Evolutionary conservation across 2,888 invertebrate genomes (phyloP).

Genomic region (Cylloceria caligata): DNA sequence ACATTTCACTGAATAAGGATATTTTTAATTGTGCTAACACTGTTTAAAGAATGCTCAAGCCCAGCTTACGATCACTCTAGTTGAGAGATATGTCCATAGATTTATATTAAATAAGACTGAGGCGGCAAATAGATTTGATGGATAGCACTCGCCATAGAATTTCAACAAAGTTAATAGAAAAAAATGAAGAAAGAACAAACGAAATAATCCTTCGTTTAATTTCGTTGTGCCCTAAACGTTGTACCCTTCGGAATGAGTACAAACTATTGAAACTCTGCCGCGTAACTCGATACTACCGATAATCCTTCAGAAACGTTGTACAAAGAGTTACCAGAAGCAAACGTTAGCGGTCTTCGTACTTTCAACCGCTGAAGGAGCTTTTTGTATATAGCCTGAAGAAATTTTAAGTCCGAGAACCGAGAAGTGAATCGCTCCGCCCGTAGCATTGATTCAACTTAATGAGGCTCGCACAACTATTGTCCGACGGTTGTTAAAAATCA

Average conservation of each 20-base stretch:
- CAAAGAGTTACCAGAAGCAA: not conserved
- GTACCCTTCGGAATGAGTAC: no score
- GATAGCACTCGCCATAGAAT: not conserved
- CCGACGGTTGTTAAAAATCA: slow-evolving; percentile 51
- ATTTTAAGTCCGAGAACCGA: not conserved
- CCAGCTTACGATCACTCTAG: not conserved
- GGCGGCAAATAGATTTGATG: not conserved
- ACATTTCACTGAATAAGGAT: not conserved
- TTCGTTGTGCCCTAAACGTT: no score
- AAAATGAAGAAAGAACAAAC: not conserved
- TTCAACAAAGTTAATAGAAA: not conserved
- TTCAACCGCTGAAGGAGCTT: not conserved
- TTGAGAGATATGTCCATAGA: not conserved
- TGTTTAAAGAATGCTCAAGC: not conserved
- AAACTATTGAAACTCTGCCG: not conserved
- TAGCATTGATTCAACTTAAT: slow-evolving; percentile 42
- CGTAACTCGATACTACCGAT: not conserved
- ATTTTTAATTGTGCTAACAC: not conserved
- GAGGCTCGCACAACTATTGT: slow-evolving; percentile 34
- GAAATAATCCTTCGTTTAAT: no score
- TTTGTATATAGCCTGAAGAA: not conserved
- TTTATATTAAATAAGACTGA: not conserved
- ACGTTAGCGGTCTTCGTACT: not conserved
- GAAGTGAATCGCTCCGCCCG: not conserved
- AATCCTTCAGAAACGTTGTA: not conserved